A percentile compares a stretch with the other conserved stretches of the same genome.
Conservation (phyloP, 2,888 invertebrate species). For the Athalia circularis region DNA sequence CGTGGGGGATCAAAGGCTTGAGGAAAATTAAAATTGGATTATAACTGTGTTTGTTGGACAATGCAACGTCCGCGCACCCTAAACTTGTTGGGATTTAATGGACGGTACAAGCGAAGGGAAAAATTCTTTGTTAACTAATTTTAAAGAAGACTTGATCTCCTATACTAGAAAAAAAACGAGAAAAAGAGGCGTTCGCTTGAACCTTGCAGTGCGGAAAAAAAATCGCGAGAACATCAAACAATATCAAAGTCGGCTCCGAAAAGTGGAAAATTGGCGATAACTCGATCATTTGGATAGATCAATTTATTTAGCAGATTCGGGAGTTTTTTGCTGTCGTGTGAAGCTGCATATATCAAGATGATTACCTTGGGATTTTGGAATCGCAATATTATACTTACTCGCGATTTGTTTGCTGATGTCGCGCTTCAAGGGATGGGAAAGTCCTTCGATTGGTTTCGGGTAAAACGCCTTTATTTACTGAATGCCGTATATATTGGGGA, state of each 20-base stretch:
- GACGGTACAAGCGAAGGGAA: not conserved
- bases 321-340: not conserved
- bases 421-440: slow-evolving; percentile 45
- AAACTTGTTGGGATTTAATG: not conserved
- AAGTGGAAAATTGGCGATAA: not conserved
- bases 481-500: slow-evolving; percentile 55
- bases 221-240: not conserved
- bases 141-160: too few relatives aligned
- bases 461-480: slow-evolving; percentile 68
- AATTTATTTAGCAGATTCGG: not conserved
- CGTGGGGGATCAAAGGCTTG: slow-evolving; percentile 58
- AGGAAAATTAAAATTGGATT: slow-evolving; percentile 42
- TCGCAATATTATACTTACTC: slow-evolving; percentile 16
- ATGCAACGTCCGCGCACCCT: slow-evolving; percentile 10
- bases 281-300: not conserved
- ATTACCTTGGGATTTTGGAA: slow-evolving; percentile 14
- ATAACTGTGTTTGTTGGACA: slow-evolving; percentile 36
- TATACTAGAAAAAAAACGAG: too few relatives aligned
- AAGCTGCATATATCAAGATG: not conserved
- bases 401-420: slow-evolving; percentile 37
- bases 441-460: slow-evolving; percentile 57
- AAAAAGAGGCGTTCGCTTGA: too few relatives aligned
- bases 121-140: not conserved
- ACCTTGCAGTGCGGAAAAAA: not conserved
- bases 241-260: too few relatives aligned